Evolutionary conservation across 2,797 vertebrate species (phyloP), one percentile per base, ranked within the genome.

Genomic region (Cercopithecus petaurista): DNA sequence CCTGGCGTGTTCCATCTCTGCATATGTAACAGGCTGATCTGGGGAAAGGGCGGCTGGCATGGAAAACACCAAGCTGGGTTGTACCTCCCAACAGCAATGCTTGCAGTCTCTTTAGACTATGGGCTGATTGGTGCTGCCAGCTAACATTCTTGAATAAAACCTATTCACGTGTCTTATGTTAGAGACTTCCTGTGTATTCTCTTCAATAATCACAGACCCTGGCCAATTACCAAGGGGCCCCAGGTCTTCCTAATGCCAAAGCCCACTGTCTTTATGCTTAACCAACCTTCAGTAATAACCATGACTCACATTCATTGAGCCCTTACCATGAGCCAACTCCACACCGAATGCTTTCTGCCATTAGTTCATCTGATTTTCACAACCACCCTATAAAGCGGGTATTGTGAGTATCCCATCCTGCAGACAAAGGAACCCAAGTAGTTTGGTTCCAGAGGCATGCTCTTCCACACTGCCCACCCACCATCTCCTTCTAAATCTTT

Each of bases 171-270:
- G 43, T n/a, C 72, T 90, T 50, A 21, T 13, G 24, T 61, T 75
- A 61, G 46, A 88, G 75, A 93, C 43, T 67, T 95, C 61, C 43
- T 11, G 30, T 4, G 15, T 76, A 8, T 90, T 92, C 59, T 92
- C 80, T 81, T 89, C 46, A 48, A n/a, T 55, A 70, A 48, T 59
- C 80, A 30, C 12, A 48, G 83, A 61, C 19, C 22, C 48, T 55
- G 39, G 67, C 75, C 81, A 46, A 28, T 52, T 46, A 80, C 13
- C 0, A 46, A 36, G 75, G 8, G 64, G 21, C 9, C 30, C 39
- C 26, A 33, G 10, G 33, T 52, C 67, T 88, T 73, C 75, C 81
- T 8, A 13, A 7, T 14, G 22, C 10, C 13, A 52, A 64, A 72
- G 88, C 14, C 43, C 39, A 30, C 2, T 4, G n/a, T 50, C 50